A percentile compares a stretch with the other conserved stretches of the same genome.
These are phyloP conservation scores for Ceratosolen fusciceps DNA, from an alignment of 1,140 invertebrate genomes.

Conservation along the genomic window DNA sequence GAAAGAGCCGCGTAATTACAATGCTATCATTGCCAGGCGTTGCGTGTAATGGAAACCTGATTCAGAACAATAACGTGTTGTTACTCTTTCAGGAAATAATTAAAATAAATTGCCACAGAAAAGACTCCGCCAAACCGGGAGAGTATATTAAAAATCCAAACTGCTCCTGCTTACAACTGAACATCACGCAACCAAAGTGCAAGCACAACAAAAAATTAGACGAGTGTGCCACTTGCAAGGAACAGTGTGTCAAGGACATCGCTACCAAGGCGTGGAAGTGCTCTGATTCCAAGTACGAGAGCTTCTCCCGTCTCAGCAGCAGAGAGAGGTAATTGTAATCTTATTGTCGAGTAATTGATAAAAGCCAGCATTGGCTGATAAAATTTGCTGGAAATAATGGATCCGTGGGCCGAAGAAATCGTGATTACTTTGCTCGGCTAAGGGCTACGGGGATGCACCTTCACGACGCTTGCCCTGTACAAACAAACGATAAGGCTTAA, in stretches of 20 bases:
- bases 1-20: too few relatives aligned
- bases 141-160: constrained; percentile 7
- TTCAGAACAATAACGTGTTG: too few relatives aligned
- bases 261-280: not conserved
- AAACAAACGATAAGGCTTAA: too few relatives aligned
- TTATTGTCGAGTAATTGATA: too few relatives aligned
- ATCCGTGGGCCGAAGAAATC: too few relatives aligned
- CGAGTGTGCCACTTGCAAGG: not conserved
- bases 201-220: constrained; percentile 6
- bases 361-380: too few relatives aligned
- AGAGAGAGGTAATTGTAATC: constrained; percentile 21
- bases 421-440: too few relatives aligned
- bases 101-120: constrained; percentile 24
- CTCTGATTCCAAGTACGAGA: not conserved
- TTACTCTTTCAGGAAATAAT: constrained; percentile 48
- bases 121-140: constrained; percentile 18
- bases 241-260: not conserved
- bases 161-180: constrained; percentile 4
- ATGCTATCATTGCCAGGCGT: too few relatives aligned
- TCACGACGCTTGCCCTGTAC: too few relatives aligned
- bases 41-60: too few relatives aligned
- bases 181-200: not conserved
- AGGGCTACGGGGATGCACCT: too few relatives aligned
- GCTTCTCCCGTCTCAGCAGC: not conserved
- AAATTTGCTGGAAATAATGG: too few relatives aligned